A percentile compares a stretch with the other conserved stretches of the same genome.
Evolutionary conservation across 2,113 vertebrate genomes (phyloP).

Genomic region (Austrofundulus limnaeus): DNA sequence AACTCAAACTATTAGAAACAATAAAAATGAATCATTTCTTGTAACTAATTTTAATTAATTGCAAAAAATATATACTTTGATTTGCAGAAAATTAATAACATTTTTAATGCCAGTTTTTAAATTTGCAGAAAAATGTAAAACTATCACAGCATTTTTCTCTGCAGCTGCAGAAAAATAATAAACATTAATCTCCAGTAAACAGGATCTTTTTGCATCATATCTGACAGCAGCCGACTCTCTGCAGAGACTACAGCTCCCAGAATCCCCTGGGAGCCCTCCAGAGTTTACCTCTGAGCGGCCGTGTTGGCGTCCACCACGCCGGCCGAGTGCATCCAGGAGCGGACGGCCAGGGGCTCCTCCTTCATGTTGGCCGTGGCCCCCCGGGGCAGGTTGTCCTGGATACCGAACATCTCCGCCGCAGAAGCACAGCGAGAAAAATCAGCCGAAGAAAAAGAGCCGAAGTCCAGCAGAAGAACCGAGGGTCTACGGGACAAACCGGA

Average conservation of each 20-base stretch:
- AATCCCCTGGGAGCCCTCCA: constrained; percentile 35
- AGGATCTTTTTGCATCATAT: not conserved
- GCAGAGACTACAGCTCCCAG: constrained; percentile 56
- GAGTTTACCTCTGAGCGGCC: constrained; percentile 70
- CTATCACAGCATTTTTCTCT: not conserved
- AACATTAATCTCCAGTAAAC: not conserved
- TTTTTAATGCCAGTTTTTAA: no score
- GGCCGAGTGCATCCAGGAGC: constrained; percentile 69
- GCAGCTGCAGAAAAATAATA: not conserved
- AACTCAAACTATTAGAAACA: no score
- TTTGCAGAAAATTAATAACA: no score
- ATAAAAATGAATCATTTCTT: no score
- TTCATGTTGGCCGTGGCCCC: constrained; percentile 62
- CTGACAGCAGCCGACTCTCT: not conserved
- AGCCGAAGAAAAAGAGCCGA: not conserved
- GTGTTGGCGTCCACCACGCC: constrained; percentile 68
- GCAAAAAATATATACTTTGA: no score
- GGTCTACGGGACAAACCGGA: not conserved
- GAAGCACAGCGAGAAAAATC: no score
- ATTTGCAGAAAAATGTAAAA: not conserved
- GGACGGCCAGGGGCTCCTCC: constrained; percentile 68
- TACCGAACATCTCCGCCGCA: constrained; percentile 59
- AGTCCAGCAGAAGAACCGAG: not conserved
- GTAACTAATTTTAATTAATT: no score
- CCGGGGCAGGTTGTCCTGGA: constrained; percentile 62